phyloP scores from a whole-genome alignment of 2,113 vertebrate species.

The Tragelaphus imberbis region DNA sequence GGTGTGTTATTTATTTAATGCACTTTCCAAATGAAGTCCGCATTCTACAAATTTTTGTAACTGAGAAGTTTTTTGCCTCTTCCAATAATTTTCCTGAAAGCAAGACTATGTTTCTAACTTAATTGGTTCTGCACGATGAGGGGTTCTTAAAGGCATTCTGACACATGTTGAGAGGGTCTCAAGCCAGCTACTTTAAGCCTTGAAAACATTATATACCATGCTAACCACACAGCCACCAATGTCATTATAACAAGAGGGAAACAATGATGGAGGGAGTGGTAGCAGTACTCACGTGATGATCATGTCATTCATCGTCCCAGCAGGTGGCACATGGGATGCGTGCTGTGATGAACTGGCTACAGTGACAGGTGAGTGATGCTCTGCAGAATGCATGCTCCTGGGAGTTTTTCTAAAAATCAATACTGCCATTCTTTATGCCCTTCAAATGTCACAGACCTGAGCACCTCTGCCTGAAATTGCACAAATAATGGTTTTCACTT shows the following conservation, averaged over 20 bases:
- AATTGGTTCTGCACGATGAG: fast-evolving
- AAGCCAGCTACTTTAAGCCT: neutral
- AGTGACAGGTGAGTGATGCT: neutral
- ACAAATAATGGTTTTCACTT: neutral
- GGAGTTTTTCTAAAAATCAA: neutral
- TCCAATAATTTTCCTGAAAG: neutral
- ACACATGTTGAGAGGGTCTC: neutral
- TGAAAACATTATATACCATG: neutral
- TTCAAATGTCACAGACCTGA: neutral
- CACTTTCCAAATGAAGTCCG: neutral
- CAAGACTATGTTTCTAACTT: neutral
- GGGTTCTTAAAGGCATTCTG: neutral
- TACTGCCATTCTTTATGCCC: neutral
- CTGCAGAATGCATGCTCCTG: neutral
- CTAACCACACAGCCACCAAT: neutral
- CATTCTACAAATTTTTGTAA: neutral
- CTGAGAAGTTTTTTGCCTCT: neutral
- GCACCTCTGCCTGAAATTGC: neutral
- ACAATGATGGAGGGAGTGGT: neutral
- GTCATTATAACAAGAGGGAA: neutral
- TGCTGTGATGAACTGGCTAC: neutral
- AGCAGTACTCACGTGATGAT: neutral
- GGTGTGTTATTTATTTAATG: neutral
- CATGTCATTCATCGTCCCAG: neutral
- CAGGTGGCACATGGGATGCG: neutral